A percentile compares a stretch with the other conserved stretches of the same genome.
phyloP scores from a whole-genome alignment of 2,113 vertebrate genomes.

The Chamaetylas fuelleborni region DNA sequence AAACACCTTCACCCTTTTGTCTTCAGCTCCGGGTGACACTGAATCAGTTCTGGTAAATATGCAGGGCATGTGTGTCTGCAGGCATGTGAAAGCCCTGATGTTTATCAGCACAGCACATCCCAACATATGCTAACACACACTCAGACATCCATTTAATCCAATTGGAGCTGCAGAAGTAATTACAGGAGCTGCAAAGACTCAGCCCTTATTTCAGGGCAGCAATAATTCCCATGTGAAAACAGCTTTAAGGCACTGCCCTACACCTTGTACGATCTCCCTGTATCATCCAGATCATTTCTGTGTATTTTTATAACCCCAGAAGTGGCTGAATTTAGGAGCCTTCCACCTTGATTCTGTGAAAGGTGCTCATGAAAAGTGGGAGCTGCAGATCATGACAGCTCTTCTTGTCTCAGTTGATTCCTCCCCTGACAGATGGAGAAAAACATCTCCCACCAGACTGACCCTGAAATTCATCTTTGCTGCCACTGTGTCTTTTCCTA shows the following conservation, averaged over 20 bases:
- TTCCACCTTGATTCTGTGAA: not conserved
- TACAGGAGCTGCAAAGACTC: not conserved
- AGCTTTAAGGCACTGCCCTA: not conserved
- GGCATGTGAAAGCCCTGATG: not conserved
- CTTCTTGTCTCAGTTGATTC: not conserved
- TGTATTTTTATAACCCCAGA: not conserved
- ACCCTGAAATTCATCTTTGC: slow-evolving; percentile 35
- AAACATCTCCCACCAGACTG: not conserved
- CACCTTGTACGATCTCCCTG: not conserved
- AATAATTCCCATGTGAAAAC: rapidly evolving
- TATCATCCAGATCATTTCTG: not conserved
- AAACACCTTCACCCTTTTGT: not conserved
- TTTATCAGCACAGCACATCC: not conserved
- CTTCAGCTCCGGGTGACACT: not conserved
- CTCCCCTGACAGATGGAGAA: not conserved
- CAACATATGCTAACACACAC: not conserved
- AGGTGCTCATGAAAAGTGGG: not conserved
- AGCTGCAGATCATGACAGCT: not conserved
- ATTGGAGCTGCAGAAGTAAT: not conserved
- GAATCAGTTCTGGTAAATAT: not conserved
- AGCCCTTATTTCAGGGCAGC: not conserved
- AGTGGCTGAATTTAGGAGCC: not conserved
- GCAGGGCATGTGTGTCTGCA: not conserved
- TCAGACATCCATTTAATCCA: slow-evolving; percentile 11
- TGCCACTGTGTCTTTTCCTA: slow-evolving; percentile 4